Conservation (phyloP, 2,888 invertebrate species). For the Elysia crispata region DNA sequence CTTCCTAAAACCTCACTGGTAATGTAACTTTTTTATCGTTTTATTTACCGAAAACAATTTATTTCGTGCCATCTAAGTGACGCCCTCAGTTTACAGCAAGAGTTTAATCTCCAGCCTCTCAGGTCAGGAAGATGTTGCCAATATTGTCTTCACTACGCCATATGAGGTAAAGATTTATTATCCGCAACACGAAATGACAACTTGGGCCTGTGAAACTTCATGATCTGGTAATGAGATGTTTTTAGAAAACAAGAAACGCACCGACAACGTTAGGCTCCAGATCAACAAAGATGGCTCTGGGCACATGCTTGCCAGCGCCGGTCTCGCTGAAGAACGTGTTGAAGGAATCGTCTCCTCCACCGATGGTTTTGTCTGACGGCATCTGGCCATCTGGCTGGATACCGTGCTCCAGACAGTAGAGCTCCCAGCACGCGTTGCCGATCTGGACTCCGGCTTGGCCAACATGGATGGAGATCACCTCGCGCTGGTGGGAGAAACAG, state of each 20-base stretch:
- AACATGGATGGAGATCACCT: conserved; percentile 36
- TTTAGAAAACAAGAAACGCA: conserved; percentile 62
- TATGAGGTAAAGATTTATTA: too few relatives aligned
- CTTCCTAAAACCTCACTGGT: too few relatives aligned
- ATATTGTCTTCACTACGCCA: too few relatives aligned
- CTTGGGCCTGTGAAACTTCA: too few relatives aligned
- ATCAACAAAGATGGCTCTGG: conserved; percentile 94
- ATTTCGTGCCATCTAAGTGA: too few relatives aligned
- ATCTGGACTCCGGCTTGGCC: conserved; percentile 78
- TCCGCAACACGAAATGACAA: too few relatives aligned
- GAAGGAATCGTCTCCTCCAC: conserved; percentile 88
- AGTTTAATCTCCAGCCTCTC: too few relatives aligned
- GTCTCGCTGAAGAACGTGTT: conserved; percentile 88
- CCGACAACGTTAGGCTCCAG: conserved; percentile 86
- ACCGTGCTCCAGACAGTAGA: conserved; percentile 80
- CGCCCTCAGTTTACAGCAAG: too few relatives aligned
- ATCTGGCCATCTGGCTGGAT: conserved; percentile 79
- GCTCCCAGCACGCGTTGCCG: conserved; percentile 81
- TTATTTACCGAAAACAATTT: too few relatives aligned
- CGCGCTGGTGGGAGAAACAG: background rate
- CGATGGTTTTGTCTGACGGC: conserved; percentile 88
- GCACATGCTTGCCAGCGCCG: conserved; percentile 95
- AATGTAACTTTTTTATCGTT: too few relatives aligned
- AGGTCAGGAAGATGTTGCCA: too few relatives aligned
- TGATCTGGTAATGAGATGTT: too few relatives aligned